Evolutionary conservation across 2,113 vertebrate species (phyloP).

Genomic region (Oryzias woworae): DNA sequence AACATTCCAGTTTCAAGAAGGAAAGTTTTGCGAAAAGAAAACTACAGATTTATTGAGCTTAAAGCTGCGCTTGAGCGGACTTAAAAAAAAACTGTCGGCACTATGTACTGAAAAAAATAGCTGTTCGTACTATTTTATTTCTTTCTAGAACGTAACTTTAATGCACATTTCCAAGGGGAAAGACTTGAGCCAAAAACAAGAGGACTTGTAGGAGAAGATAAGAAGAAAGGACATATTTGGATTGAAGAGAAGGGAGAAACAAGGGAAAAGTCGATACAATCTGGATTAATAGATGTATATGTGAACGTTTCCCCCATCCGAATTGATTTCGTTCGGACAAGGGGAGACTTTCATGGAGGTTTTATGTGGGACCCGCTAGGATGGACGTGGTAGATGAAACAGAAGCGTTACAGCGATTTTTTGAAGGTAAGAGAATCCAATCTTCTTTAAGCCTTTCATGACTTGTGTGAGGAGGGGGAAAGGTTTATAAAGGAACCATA

Average conservation of each 20-base stretch:
- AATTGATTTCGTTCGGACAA: slow-evolving; percentile 63
- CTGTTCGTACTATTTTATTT: neutral
- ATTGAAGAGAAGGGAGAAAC: slow-evolving; percentile 24
- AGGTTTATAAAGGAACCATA: too few relatives aligned
- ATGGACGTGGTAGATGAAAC: slow-evolving; percentile 99
- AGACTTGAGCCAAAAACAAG: slow-evolving; percentile 4
- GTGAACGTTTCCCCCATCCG: slow-evolving; percentile 70
- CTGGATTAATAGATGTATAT: slow-evolving; percentile 59
- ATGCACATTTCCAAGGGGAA: neutral
- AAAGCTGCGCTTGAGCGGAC: slow-evolving; percentile 28
- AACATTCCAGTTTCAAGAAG: neutral
- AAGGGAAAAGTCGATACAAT: neutral
- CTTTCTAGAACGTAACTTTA: neutral
- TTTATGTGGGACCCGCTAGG: slow-evolving; percentile 79
- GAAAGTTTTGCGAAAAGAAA: neutral
- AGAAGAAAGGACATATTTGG: slow-evolving; percentile 24
- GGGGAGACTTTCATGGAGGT: slow-evolving; percentile 80
- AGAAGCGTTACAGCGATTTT: slow-evolving; percentile 97
- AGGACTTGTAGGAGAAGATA: slow-evolving; percentile 11
- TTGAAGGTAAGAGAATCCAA: slow-evolving; percentile 86
- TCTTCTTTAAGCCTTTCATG: neutral
- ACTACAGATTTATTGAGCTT: slow-evolving; percentile 10
- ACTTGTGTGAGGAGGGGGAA: neutral
- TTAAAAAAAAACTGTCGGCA: neutral
- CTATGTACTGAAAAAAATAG: neutral